Evolutionary conservation across 2,888 invertebrate species (phyloP).

Genomic region (Liopterus haemorrhoidalis): DNA sequence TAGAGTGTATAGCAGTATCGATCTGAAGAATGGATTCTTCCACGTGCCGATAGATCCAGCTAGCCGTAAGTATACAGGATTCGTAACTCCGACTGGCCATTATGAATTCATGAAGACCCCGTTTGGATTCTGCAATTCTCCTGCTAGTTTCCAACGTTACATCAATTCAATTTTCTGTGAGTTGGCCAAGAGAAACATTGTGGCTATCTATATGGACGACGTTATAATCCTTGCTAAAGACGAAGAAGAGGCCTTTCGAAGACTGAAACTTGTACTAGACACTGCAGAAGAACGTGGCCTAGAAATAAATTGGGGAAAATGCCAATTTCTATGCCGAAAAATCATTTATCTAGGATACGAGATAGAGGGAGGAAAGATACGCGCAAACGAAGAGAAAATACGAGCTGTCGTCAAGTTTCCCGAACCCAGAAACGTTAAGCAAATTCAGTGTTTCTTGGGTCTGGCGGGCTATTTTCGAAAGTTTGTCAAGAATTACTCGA

Average conservation of each 20-base stretch:
- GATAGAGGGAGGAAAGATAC: neutral
- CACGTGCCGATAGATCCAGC: slow-evolving; percentile 6
- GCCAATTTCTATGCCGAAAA: neutral
- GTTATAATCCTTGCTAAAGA: slow-evolving; percentile 1
- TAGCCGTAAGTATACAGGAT: slow-evolving; percentile 5
- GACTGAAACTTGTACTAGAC: slow-evolving; percentile 1
- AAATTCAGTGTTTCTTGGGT: slow-evolving; percentile 3
- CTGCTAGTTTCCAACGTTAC: slow-evolving; percentile 3
- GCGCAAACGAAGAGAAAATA: slow-evolving; percentile 4
- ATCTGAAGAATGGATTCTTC: slow-evolving; percentile 7
- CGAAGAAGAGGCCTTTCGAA: neutral
- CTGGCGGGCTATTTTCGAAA: neutral
- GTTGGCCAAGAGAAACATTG: neutral
- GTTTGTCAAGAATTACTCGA: slow-evolving; percentile 26
- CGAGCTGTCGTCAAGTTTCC: slow-evolving; percentile 1
- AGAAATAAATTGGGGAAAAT: slow-evolving; percentile 6
- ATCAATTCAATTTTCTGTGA: slow-evolving; percentile 7
- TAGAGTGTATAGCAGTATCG: slow-evolving; percentile 26
- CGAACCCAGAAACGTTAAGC: neutral
- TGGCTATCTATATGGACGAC: slow-evolving; percentile 7
- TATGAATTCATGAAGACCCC: slow-evolving; percentile 10
- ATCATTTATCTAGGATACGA: slow-evolving; percentile 6
- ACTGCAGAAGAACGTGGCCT: slow-evolving; percentile 2
- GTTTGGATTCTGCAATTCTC: slow-evolving; percentile 8
- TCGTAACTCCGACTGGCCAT: slow-evolving; percentile 6